A percentile compares a stretch with the other conserved stretches of the same genome.
Evolutionary conservation across 2,113 vertebrate species (phyloP).

Genomic region (Salvator merianae): DNA sequence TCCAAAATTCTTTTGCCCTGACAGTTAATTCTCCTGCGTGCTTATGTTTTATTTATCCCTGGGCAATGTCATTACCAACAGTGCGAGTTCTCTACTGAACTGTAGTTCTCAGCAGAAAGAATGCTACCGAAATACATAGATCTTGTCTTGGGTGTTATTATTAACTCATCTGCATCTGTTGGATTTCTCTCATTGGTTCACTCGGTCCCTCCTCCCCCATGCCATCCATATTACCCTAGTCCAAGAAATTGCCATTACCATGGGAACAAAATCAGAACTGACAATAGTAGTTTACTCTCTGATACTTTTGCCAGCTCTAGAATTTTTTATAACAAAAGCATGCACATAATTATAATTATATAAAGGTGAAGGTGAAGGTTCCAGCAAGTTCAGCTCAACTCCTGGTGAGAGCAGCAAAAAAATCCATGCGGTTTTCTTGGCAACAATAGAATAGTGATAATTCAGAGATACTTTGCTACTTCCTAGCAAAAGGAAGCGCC

Average conservation of each 20-base stretch:
- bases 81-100: background rate
- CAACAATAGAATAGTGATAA: too few species aligned
- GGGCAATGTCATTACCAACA: too few species aligned
- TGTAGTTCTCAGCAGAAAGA: background rate
- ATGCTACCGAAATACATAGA: background rate
- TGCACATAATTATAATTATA: too few species aligned
- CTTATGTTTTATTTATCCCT: too few species aligned
- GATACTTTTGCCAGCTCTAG: background rate
- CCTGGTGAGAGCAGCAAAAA: too few species aligned
- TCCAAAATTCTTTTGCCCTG: too few species aligned
- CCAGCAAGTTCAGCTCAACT: too few species aligned
- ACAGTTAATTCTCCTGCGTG: too few species aligned
- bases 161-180: background rate
- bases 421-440: too few species aligned
- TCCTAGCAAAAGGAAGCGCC: too few species aligned
- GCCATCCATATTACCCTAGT: background rate
- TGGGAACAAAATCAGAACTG: conserved; percentile 14
- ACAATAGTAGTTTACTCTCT: background rate
- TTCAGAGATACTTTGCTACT: too few species aligned
- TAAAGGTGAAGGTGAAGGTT: too few species aligned
- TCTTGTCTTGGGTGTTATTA: background rate
- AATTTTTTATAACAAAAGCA: background rate
- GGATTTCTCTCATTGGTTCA: background rate
- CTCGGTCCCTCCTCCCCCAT: background rate
- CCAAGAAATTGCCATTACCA: conserved; percentile 2